Conservation (phyloP, 2,797 vertebrate species). For the Acrocephalus scirpaceus region DNA sequence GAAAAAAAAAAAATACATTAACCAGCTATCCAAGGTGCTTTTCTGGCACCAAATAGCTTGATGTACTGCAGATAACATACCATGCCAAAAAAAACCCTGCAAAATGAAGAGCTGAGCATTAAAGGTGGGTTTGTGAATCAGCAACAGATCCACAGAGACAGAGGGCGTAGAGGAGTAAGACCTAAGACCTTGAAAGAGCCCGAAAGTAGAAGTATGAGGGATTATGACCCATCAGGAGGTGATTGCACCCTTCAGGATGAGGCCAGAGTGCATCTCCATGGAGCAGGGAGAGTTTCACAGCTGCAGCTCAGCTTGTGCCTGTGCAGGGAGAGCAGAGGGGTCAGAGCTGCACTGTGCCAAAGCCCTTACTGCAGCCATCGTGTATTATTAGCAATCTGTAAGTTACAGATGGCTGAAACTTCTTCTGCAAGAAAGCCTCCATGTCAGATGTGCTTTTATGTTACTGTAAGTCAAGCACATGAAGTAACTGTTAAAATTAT, state of each 20-base stretch:
- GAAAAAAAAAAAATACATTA: not conserved
- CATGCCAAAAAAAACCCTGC: not conserved
- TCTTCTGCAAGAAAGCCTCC: not conserved
- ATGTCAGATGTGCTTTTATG: not conserved
- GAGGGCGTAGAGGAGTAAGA: not conserved
- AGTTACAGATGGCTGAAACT: not conserved
- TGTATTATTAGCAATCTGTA: not conserved
- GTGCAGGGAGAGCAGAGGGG: not conserved
- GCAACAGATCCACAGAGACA: not conserved
- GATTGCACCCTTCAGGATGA: not conserved
- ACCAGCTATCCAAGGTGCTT: not conserved
- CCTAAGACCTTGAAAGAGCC: not conserved
- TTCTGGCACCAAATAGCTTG: not conserved
- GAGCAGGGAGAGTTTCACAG: not conserved
- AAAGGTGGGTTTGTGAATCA: not conserved
- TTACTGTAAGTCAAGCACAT: not conserved
- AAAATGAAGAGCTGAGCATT: not conserved
- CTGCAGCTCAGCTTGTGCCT: not conserved
- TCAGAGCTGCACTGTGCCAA: not conserved
- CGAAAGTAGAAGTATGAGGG: not conserved
- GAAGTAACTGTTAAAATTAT: not conserved
- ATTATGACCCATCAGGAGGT: not conserved
- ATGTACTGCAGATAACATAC: not conserved
- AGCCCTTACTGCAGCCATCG: not conserved
- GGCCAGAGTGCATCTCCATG: not conserved